Evolutionary conservation across 2,888 invertebrate species (phyloP), one percentile per base, ranked within the genome.

Genomic region (Phanerotoma sp.): DNA sequence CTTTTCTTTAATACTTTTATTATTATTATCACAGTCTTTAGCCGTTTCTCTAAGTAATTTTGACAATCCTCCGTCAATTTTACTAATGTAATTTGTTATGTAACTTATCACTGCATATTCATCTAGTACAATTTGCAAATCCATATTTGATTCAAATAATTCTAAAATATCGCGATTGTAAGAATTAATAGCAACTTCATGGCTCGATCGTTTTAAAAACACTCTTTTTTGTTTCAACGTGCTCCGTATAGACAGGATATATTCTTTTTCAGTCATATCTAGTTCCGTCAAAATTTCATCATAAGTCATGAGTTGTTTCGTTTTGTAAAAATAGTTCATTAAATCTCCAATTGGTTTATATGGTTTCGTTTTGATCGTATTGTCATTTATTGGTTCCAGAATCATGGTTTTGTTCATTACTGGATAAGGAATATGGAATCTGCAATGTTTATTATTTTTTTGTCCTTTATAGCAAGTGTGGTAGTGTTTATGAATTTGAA

Each of bases 391-490:
- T 21, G 64, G 63, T n/a, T 47, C 51, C 25, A 71, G 57, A 49
- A 67, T 67, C 30, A 47, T 57, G 1, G 69, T 71, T 54, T 35
- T 40, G 21, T 32, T 54, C 56, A 48, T 42, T 16, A 58, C 30
- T 28, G 48, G 33, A 62, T 48, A 48, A 41, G 71, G 71, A 11
- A 67, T 66, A 15, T 63, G 62, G 60, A 72, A 72, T 58, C 70
- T 28, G 54, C 68, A 69, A n/a, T n/a, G n/a, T 54, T 65, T 60
- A 54, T 63, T 62, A 37, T 46, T 22, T 60, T 18, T 52, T 51
- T 59, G 58, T 46, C 58, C 63, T 62, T 68, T 68, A 45, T 63
- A 62, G 49, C 70, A 71, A 1, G 64, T 69, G 41, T 61, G 60
- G 4, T 63, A 67, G 48, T 70, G 67, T 5, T 58, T 57, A 52